These are phyloP conservation scores for Drosophila hamatofila DNA, from an alignment of 2,888 invertebrate genomes.

Conservation along the genomic window DNA sequence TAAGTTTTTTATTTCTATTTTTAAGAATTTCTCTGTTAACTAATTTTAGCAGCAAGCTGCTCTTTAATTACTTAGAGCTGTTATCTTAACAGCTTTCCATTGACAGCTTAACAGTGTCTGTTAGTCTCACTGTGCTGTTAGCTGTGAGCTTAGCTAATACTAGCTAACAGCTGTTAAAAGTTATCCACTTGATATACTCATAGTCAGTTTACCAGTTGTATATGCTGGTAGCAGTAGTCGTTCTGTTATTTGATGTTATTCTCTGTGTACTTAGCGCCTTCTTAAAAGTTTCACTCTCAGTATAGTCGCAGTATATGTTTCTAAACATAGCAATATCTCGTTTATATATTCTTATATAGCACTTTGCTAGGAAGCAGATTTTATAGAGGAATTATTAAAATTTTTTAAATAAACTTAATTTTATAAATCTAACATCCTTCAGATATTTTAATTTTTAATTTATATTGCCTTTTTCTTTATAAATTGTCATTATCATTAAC, in stretches of 20 bases:
- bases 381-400: too few species aligned
- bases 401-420: too few species aligned
- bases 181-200: too few species aligned
- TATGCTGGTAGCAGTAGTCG: too few species aligned
- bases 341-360: background rate
- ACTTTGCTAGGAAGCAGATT: too few species aligned
- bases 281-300: too few species aligned
- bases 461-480: background rate
- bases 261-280: too few species aligned
- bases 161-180: background rate
- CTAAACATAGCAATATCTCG: background rate
- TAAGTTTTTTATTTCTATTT: conserved; percentile 86
- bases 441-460: background rate
- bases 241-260: too few species aligned
- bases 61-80: background rate
- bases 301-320: too few species aligned
- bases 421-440: background rate
- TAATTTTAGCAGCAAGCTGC: background rate
- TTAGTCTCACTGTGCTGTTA: background rate
- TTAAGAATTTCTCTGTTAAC: background rate
- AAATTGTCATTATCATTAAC: background rate
- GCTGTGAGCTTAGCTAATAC: too few species aligned
- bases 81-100: background rate
- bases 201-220: too few species aligned
- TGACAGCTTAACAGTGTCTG: background rate